Evolutionary conservation across 2,888 invertebrate species (phyloP), one percentile per base, ranked within the genome.

Genomic region (Pammene aurita): DNA sequence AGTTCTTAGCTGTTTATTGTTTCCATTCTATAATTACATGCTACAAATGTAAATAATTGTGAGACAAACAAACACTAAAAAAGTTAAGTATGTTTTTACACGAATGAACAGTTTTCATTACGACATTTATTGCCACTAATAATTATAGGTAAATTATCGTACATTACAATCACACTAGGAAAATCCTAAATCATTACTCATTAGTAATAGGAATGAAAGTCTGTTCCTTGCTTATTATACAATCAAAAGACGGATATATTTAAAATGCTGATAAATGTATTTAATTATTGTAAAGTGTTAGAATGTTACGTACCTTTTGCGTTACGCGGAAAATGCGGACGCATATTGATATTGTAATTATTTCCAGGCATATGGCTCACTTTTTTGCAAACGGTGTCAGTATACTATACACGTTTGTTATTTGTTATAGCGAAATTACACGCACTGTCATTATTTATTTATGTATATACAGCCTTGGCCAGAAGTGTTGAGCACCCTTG

Each of bases 211-310:
- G 34, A 57, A 67, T 62, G 48, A 14, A 6, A 9, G 1, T 16
- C 13, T 35, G 18, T 67, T 67, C 62, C 67, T 50, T 50, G 11
- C n/a, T 56, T 50, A 11, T 67, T 57, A 50, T n/a, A 26, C 41
- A 41, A 58, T 7, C 26, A 52, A 5, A 52, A 5, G n/a, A 9
- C 62, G 50, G 62, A 52, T 52, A 62, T 41, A 18, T 62, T 54
- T 34, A 54, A 54, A 54, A 18, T 50, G 16, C 14, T 50, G 34
- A 34, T 54, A 54, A 54, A 54, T 54, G 4, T 34, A 54, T 16
- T 34, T 54, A 54, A 34, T 54, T 34, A 34, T 34, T 11, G 50
- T 54, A 11, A 18, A 52, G 18, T 52, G 11, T 44, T 5, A 14
- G 5, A 14, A 2, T 46, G 4, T 34, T 34, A 50, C 26, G 9